Base-by-base conservation (phyloP, 2,888 invertebrate genomes). In the Cantharis rufa region DNA sequence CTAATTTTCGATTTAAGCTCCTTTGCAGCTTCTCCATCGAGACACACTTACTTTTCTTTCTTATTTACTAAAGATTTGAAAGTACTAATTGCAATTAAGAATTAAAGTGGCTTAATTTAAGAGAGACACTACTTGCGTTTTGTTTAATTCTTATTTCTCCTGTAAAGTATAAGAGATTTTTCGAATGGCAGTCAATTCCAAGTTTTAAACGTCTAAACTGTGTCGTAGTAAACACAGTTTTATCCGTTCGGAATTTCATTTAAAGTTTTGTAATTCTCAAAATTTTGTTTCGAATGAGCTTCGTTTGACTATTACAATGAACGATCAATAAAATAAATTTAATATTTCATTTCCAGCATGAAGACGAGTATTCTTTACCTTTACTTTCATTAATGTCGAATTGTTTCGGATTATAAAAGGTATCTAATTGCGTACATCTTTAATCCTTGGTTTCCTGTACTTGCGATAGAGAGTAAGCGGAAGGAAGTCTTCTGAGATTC, bases 391-490 rank as follows among this genome's bases (percentile, higher is more conserved):
- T 48, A 66, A 66, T 16, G 16, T 64, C 16, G 21, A 64, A 64
- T 64, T 64, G 64, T 64, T 64, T 66, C 64, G 24, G 3, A 66
- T 13, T 21, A 48, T 66, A 66, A 66, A 66, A 66, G 64, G 64
- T 48, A 48, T 48, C 13, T 61, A 24, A 64, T 74, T 27, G 71
- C 74, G 74, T 77, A 80, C 75, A 76, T 75, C 78, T 78, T 77
- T 80, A 80, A 80, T 80, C 78, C 78, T 78, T 80, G 78, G 80
- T 80, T 80, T 80, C 78, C 78, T 77, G 72, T 76, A 61, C 71
- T 71, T 76, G 75, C 71, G 75, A 80, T 80, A 72, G 73, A 75
- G 76, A 78, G 72, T 76, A 71, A 62, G 77, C 78, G 80, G 80
- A 80, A 78, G 78, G 78, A 80, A 78, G 78, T 75, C 73, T 72